phyloP scores from a whole-genome alignment of 2,113 vertebrate genomes.

The Laterallus jamaicensis region DNA sequence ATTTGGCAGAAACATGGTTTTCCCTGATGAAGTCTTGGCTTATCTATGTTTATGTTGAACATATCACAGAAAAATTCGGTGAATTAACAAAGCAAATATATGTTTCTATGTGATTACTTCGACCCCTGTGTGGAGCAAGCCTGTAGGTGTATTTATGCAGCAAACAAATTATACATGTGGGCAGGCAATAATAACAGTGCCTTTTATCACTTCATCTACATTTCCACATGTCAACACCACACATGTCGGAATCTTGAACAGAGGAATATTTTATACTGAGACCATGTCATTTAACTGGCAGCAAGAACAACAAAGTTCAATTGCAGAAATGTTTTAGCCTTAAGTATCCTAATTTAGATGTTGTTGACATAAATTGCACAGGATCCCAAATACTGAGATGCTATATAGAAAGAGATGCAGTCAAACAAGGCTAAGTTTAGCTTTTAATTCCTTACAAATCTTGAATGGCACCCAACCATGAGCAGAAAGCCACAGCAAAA shows the following conservation, averaged over 20 bases:
- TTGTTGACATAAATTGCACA: background rate
- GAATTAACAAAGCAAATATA: background rate
- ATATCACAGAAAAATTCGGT: background rate
- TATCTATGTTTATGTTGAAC: background rate
- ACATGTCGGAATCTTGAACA: background rate
- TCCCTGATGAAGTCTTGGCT: background rate
- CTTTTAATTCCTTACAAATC: background rate
- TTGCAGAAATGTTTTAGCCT: background rate
- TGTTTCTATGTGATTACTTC: background rate
- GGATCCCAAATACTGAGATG: background rate
- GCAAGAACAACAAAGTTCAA: background rate
- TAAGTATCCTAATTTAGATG: background rate
- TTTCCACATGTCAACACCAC: background rate
- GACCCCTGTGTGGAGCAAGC: background rate
- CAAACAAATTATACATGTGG: background rate
- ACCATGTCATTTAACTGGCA: background rate
- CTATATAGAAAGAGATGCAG: background rate
- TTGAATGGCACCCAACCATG: background rate
- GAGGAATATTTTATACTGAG: background rate
- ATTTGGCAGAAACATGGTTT: background rate
- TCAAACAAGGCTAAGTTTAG: background rate
- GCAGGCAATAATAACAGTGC: background rate
- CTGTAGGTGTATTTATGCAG: slow-evolving; percentile 3
- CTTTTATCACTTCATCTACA: background rate
- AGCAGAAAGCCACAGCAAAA: background rate